Base-by-base conservation (phyloP, 2,797 vertebrate species). In the Paguma larvata region DNA sequence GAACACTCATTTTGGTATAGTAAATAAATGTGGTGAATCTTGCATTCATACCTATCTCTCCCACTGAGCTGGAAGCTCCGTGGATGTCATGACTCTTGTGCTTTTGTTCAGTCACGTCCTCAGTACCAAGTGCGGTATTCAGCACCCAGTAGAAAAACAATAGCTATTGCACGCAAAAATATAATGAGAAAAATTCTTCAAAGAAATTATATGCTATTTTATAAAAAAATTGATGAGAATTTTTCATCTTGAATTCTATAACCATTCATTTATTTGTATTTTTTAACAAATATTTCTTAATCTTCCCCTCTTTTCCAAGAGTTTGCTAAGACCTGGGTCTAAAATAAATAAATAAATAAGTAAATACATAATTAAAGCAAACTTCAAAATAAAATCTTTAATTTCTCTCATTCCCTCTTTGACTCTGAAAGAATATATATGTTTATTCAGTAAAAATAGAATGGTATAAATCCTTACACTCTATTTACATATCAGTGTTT, bases 231-330 rank as follows among this genome's bases (percentile, higher is more conserved):
- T 63, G 0, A 34, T 51, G 25, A 38, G 7, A 73, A 92, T 13
- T 23, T 10, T 25, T 32, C 19, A 67, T 63, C 27, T 78, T 41
- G 80, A 78, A 67, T 77, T 95, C 27, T 73, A 53, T 67, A 85
- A 59, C 12, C 1, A 73, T 86, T 19, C 2, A 23, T 51, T 63
- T 91, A 67, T 68, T 83, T 25, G 77, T 2, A 4, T 51, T 67
- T 94, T n/a, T 79, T 59, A 92, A 68, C 59, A 94, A 34, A 0
- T 65, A 85, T 90, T 91, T 84, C 19, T 83, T 59, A 78, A 4
- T 62, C 5, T 68, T 56, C 10, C 1, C 38, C n/a, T 53, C 32
- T 79, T 85, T 96, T 82, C 48, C 27, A 59, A 2, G 4, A 18
- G 32, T 82, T 90, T 85, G 1, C 59, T 84, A 5, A 46, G 48